Evolutionary conservation across 2,797 vertebrate genomes (phyloP).

Genomic region (Mycteria americana): DNA sequence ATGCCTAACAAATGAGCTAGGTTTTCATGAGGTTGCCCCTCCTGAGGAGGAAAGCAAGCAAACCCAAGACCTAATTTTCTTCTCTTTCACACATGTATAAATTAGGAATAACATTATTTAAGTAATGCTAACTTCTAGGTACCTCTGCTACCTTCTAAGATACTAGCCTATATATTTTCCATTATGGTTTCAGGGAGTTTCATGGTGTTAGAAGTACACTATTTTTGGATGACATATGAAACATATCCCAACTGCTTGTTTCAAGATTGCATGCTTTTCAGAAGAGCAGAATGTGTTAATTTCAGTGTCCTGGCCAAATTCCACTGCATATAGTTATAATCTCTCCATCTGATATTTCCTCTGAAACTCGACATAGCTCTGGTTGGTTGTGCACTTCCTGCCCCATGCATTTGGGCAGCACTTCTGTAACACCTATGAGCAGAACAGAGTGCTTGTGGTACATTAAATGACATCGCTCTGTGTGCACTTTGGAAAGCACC

Average conservation of each 20-base stretch:
- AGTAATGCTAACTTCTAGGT: neutral
- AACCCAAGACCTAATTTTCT: neutral
- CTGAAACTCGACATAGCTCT: neutral
- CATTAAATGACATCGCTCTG: neutral
- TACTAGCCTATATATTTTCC: neutral
- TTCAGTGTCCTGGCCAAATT: neutral
- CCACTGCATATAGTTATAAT: neutral
- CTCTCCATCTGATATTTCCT: neutral
- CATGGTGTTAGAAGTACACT: neutral
- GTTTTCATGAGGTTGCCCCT: neutral
- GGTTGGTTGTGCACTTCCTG: neutral
- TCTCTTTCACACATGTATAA: neutral
- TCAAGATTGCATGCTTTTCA: neutral
- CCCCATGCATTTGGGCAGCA: neutral
- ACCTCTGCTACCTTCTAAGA: neutral
- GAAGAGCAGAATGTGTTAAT: neutral
- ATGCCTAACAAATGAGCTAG: constrained; percentile 51
- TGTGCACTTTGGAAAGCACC: neutral
- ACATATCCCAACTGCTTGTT: neutral
- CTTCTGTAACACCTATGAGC: neutral
- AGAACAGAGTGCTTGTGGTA: neutral
- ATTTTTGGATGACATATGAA: neutral
- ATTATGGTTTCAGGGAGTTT: neutral
- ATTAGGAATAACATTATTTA: neutral
- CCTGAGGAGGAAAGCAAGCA: constrained; percentile 1